Conservation (phyloP, 2,888 invertebrate genomes). For the Aphrophora alni region DNA sequence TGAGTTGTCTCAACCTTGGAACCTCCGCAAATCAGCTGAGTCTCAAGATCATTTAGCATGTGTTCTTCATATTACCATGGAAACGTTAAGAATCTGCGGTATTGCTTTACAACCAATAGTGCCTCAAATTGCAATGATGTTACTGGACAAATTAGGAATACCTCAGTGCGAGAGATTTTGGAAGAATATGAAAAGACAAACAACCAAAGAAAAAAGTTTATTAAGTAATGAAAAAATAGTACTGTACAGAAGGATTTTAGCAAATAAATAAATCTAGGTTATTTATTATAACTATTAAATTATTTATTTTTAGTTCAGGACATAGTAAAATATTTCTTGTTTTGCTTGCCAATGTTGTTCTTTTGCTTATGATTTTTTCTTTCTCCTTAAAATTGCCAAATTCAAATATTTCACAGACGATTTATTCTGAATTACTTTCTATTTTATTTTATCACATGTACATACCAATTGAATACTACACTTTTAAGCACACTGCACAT, state of each 20-base stretch:
- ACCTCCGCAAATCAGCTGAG: constrained; percentile 67
- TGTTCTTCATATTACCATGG: constrained; percentile 83
- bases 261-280: constrained; percentile 27
- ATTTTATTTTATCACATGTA: no score
- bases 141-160: constrained; percentile 74
- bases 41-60: constrained; percentile 65
- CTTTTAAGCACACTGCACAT: no score
- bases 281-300: no score
- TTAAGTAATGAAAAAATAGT: constrained; percentile 47
- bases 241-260: constrained; percentile 53
- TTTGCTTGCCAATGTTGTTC: background rate
- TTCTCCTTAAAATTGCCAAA: no score
- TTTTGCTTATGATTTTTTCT: background rate
- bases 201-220: constrained; percentile 9
- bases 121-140: constrained; percentile 70
- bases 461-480: no score
- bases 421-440: no score
- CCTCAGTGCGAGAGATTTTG: constrained; percentile 60
- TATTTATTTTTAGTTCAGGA: no score
- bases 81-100: constrained; percentile 75
- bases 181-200: constrained; percentile 56
- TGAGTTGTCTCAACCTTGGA: constrained; percentile 88
- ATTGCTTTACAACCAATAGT: constrained; percentile 87
- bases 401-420: no score
- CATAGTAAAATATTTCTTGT: background rate